Evolutionary conservation across 2,113 vertebrate genomes (phyloP), one percentile per base, ranked within the genome.

Genomic region (Oxyura jamaicensis): DNA sequence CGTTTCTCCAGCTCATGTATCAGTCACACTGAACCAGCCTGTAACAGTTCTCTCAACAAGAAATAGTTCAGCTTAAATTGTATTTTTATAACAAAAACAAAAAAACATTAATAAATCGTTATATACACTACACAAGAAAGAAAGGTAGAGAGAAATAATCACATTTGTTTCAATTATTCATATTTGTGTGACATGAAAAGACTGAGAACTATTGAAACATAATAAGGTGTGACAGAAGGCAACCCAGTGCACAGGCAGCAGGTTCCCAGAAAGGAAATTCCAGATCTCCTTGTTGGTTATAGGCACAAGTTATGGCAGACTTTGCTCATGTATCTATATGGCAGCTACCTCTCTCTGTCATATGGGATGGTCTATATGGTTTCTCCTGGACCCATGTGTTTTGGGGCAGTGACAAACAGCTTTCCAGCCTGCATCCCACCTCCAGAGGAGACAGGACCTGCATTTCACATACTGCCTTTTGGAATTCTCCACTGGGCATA

Each of bases 151-250:
- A 83, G 90, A 81, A 93, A 96, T 87, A 59, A 93, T 96, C 60
- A 68, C 20, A 74, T 88, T 86, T 74, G 56, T 96, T 96, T 53
- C 93, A 96, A 90, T 93, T 93, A 97, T 95, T 95, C 77, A 90
- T 96, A 95, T 91, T 94, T 93, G 41, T 87, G 42, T 90, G 91
- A 82, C 93, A 80, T n/a, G 48, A 88, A 97, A 97, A 76, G 74
- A 56, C 20, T 90, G 88, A 58, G 86, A 41, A 29, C 28, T 62
- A 6, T 73, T 60, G 71, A 71, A 91, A 81, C 50, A 28, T 31
- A 82, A 62, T n/a, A 77, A 50, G 11, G 65, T 17, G 35, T 77
- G 83, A 91, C 39, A 80, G 93, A 91, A 88, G 5, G 28, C 39
- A 92, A 35, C 25, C 36, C 63, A 55, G 22, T 55, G 59, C 65